Base-by-base conservation (phyloP, 2,888 invertebrate species). In the Diarsia rubi region DNA sequence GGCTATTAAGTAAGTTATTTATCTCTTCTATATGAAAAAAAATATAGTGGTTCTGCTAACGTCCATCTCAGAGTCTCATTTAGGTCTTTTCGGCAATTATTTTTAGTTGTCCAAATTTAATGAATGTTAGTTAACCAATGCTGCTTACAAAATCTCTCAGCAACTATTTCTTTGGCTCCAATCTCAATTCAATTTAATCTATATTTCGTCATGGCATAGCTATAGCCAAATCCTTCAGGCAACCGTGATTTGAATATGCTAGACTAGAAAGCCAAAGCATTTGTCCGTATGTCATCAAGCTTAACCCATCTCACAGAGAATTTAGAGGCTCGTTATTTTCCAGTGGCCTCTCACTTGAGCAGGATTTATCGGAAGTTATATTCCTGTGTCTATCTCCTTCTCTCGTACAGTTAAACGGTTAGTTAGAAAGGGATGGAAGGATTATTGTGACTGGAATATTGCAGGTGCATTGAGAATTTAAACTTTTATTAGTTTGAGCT, bases 251-350 rank as follows among this genome's bases (percentile, higher is more conserved):
- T 45, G 21, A 44, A 72, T 59, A 47, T 42, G n/a, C 31, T 3
- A 54, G 19, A 16, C 9, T 11, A 64, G 72, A 70, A 65, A 1
- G 64, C 62, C 59, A 45, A 75, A 67, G 44, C 45, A 27, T 31
- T 64, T 59, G 24, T 21, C 82, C 62, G 87, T 86, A 73, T 85
- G 77, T 82, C 62, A 62, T 64, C 68, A 57, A 69, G 57, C 66
- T 71, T 65, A 79, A 78, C 83, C 83, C 82, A 87, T 81, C 73
- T 87, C 70, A 63, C 52, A 72, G 64, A 80, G 82, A 86, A 86
- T 87, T 86, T 87, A 86, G 78, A 82, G 73, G 67, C 82, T 86
- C 86, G 86, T 86, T 86, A 86, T 81, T 87, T 84, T 85, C 81
- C 81, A 86, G 83, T 84, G 86, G 82, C 66, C 76, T 82, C 82